phyloP scores from a whole-genome alignment of 2,113 vertebrate genomes.

The Alethe diademata region DNA sequence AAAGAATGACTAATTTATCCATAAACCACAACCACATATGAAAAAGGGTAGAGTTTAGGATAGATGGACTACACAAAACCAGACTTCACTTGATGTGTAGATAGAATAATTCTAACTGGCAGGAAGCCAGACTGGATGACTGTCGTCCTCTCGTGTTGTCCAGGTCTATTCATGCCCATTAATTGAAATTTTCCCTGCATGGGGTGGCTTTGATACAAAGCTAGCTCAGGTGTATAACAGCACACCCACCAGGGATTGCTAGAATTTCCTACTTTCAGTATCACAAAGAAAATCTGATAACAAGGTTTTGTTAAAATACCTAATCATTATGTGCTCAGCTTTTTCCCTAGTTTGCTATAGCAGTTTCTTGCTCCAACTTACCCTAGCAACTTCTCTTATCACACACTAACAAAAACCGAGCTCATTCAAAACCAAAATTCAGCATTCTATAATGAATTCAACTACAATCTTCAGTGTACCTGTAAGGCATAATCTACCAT shows the following conservation, averaged over 20 bases:
- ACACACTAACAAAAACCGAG: neutral
- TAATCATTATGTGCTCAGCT: neutral
- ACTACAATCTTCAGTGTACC: neutral
- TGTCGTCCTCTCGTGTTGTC: neutral
- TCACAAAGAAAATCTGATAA: neutral
- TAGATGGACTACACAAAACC: neutral
- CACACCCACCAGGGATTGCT: neutral
- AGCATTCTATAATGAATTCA: neutral
- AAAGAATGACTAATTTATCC: neutral
- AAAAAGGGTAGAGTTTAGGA: neutral
- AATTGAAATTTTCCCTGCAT: neutral
- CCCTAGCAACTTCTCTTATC: neutral
- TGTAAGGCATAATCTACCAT: neutral
- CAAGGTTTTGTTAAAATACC: neutral
- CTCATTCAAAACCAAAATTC: neutral
- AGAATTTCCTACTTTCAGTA: neutral
- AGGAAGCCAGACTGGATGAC: neutral
- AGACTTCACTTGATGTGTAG: neutral
- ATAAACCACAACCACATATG: neutral
- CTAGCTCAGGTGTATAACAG: neutral
- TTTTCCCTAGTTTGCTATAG: neutral
- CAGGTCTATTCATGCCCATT: neutral
- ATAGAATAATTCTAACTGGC: neutral
- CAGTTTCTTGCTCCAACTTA: neutral
- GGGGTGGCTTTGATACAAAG: constrained; percentile 1